Conservation (phyloP, 30 jellyfish, hydroid and myxozoan genomes). For the Cassiopea andromeda region DNA sequence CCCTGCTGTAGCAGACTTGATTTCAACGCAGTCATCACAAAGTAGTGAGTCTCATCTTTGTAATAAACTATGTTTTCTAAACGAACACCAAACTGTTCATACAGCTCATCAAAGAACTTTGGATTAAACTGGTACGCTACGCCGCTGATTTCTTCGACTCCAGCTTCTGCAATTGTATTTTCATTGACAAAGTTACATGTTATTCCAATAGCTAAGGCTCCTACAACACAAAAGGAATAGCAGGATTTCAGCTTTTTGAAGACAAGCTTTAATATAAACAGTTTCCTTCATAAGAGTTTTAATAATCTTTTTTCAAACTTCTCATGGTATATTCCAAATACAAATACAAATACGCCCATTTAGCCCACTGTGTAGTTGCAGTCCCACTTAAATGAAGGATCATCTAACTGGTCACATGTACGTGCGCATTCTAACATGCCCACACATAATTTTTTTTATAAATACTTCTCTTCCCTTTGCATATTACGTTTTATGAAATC, state of each 20-base stretch:
- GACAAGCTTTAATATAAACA: too few relatives aligned
- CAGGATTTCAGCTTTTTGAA: neutral
- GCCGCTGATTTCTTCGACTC: slow-evolving; percentile 96
- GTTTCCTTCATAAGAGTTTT: too few relatives aligned
- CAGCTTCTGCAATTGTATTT: slow-evolving; percentile 96
- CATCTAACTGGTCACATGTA: too few relatives aligned
- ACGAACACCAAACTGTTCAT: slow-evolving; percentile 82
- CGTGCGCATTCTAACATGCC: too few relatives aligned
- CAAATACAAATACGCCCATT: too few relatives aligned
- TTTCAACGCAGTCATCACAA: slow-evolving; percentile 96
- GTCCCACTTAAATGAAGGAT: too few relatives aligned
- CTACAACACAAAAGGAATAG: slow-evolving; percentile 31
- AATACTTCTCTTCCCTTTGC: too few relatives aligned
- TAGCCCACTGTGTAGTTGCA: too few relatives aligned
- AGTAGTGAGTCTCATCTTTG: slow-evolving; percentile 97
- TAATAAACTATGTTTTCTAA: slow-evolving; percentile 96
- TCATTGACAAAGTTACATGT: slow-evolving; percentile 96
- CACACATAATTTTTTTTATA: too few relatives aligned
- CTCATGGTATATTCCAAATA: too few relatives aligned
- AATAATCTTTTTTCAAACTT: too few relatives aligned
- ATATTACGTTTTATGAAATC: too few relatives aligned
- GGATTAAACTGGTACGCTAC: slow-evolving; percentile 94
- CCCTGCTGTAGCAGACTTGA: slow-evolving; percentile 84
- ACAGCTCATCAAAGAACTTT: slow-evolving; percentile 80
- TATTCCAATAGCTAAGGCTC: slow-evolving; percentile 97